phyloP scores from a whole-genome alignment of 1,140 invertebrate species.

The Laupala kohalensis region DNA sequence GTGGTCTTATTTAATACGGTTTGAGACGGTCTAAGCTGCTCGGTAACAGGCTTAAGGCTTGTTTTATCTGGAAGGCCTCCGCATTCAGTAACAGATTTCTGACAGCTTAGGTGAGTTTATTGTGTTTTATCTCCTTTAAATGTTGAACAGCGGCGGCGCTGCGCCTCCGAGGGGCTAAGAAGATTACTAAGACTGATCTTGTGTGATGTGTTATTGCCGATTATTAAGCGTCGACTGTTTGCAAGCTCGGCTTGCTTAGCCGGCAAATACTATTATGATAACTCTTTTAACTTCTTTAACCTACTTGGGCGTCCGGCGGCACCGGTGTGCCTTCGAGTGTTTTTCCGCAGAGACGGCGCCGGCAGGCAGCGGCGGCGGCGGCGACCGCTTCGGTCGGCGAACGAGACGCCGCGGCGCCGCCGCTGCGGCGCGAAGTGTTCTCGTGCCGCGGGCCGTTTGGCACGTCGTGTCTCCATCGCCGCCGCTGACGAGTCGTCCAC shows the following conservation, averaged over 20 bases:
- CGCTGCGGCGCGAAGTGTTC: too few relatives aligned
- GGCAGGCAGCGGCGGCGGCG: too few relatives aligned
- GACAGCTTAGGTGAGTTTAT: slow-evolving; percentile 29
- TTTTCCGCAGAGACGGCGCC: neutral
- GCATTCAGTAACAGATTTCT: slow-evolving; percentile 29
- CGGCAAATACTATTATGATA: slow-evolving; percentile 11
- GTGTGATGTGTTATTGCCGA: slow-evolving; percentile 18
- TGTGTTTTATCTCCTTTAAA: slow-evolving; percentile 28
- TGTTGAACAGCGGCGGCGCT: slow-evolving; percentile 23
- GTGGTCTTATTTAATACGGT: slow-evolving; percentile 30
- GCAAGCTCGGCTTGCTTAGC: neutral
- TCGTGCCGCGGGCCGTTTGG: too few relatives aligned
- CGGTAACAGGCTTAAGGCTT: slow-evolving; percentile 31
- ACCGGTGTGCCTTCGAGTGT: neutral
- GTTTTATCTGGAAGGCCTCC: slow-evolving; percentile 25
- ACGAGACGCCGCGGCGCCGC: neutral
- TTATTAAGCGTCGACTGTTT: slow-evolving; percentile 7
- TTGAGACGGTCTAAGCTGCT: slow-evolving; percentile 28
- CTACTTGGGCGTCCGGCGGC: neutral
- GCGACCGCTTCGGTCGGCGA: neutral
- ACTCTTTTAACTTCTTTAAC: slow-evolving; percentile 11
- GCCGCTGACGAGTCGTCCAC: too few relatives aligned
- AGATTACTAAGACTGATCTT: slow-evolving; percentile 24
- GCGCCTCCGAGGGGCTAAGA: slow-evolving; percentile 22
- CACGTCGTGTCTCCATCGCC: too few relatives aligned